Evolutionary conservation across 1,140 invertebrate genomes (phyloP).

Genomic region (Odontomachus brunneus): DNA sequence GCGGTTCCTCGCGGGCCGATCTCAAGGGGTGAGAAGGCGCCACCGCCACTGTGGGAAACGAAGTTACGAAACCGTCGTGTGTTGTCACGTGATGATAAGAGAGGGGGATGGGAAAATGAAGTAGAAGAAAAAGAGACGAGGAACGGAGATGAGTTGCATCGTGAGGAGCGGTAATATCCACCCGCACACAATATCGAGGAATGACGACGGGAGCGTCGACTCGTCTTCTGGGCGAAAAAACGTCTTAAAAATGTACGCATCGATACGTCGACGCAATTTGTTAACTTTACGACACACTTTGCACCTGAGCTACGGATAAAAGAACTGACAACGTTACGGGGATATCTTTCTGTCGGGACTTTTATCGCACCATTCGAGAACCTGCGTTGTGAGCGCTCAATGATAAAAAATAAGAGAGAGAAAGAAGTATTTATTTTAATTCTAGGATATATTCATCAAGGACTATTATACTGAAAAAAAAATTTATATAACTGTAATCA

Average conservation of each 20-base stretch:
- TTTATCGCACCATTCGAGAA: neutral
- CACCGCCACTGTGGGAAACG: neutral
- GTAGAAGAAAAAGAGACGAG: neutral
- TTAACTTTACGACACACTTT: conserved; percentile 26
- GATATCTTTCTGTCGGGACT: conserved; percentile 4
- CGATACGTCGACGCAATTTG: conserved; percentile 9
- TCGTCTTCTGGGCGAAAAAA: neutral
- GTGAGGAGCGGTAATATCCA: neutral
- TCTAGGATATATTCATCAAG: too few relatives aligned
- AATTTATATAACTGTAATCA: too few relatives aligned
- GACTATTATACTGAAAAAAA: too few relatives aligned
- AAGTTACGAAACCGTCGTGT: conserved; percentile 7
- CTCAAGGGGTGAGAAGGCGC: neutral
- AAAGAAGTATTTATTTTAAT: too few relatives aligned
- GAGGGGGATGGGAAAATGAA: too few relatives aligned
- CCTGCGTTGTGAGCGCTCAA: neutral
- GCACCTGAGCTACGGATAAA: conserved; percentile 15
- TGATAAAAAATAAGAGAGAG: conserved; percentile 1
- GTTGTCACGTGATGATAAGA: neutral
- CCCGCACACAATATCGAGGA: neutral
- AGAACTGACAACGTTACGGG: neutral
- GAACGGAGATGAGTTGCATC: conserved; percentile 8
- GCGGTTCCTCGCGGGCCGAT: conserved; percentile 12
- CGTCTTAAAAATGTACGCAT: neutral
- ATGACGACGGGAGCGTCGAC: neutral